A percentile compares a stretch with the other conserved stretches of the same genome.
These are phyloP conservation scores for Eclectus roratus DNA, from an alignment of 2,113 vertebrate species.

Conservation along the genomic window DNA sequence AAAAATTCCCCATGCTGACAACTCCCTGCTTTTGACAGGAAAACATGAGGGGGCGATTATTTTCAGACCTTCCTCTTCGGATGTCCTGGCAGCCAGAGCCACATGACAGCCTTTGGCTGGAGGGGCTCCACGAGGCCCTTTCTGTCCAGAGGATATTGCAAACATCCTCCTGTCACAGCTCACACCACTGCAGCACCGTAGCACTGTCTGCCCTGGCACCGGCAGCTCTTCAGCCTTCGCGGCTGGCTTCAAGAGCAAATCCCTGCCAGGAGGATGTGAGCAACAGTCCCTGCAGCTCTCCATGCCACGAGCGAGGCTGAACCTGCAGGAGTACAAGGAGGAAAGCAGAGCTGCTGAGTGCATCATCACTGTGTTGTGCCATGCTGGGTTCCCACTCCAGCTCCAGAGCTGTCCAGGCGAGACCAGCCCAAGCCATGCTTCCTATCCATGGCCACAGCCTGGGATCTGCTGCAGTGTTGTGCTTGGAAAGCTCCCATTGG, in stretches of 20 bases:
- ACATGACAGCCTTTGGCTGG: not conserved
- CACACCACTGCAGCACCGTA: not conserved
- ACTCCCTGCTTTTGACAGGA: not conserved
- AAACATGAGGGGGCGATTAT: slow-evolving; percentile 22
- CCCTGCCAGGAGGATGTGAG: not conserved
- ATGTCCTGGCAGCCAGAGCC: not conserved
- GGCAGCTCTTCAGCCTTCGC: not conserved
- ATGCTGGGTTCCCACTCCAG: fast-evolving
- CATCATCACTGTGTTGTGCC: fast-evolving
- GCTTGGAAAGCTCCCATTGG: not conserved
- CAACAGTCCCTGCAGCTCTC: not conserved
- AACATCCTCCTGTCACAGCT: not conserved
- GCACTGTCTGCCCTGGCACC: not conserved
- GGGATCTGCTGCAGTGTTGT: fast-evolving
- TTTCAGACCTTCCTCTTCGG: slow-evolving; percentile 50
- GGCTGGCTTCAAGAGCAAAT: not conserved
- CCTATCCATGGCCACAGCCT: not conserved
- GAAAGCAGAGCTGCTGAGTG: not conserved
- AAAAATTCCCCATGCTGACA: not conserved
- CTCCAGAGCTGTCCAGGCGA: not conserved
- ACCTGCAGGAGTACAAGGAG: not conserved
- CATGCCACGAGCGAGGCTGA: fast-evolving
- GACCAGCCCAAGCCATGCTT: not conserved
- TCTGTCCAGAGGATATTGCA: not conserved
- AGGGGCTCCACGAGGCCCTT: fast-evolving